These are phyloP conservation scores for Coilia nasus DNA, from an alignment of 2,797 vertebrate genomes.

Conservation along the genomic window DNA sequence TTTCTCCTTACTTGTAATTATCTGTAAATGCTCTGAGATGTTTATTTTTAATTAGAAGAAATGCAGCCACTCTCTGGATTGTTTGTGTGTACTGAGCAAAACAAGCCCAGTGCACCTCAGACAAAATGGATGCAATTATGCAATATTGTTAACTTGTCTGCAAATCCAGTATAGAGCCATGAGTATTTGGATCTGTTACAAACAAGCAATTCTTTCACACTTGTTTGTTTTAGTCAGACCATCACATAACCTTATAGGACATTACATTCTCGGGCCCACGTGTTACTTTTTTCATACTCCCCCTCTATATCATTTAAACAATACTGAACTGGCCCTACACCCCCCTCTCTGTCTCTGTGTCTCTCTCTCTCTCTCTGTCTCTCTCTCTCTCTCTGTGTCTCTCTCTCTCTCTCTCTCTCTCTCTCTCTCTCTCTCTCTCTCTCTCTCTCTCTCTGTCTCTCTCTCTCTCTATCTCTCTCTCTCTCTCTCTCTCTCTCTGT, in stretches of 20 bases:
- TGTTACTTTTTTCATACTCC: background rate
- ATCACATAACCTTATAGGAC: background rate
- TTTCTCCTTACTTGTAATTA: no score
- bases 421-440: background rate
- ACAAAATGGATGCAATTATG: no score
- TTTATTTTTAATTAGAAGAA: no score
- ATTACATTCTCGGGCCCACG: background rate
- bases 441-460: conserved; percentile 35
- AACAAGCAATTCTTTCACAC: background rate
- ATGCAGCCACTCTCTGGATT: no score
- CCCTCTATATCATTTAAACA: background rate
- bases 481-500: conserved; percentile 14
- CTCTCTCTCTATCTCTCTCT: background rate
- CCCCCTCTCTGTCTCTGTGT: no score
- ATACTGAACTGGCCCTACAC: background rate
- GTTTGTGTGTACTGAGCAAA: no score
- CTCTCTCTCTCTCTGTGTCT: conserved; percentile 25
- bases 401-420: no score
- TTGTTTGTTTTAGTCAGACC: no score
- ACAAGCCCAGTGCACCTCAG: no score
- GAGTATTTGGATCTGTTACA: no score
- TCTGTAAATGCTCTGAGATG: background rate
- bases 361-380: background rate
- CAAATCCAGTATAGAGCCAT: no score
- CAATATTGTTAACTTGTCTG: no score